Evolutionary conservation across 2,888 invertebrate species (phyloP).

Genomic region (Drosophila mimetica): DNA sequence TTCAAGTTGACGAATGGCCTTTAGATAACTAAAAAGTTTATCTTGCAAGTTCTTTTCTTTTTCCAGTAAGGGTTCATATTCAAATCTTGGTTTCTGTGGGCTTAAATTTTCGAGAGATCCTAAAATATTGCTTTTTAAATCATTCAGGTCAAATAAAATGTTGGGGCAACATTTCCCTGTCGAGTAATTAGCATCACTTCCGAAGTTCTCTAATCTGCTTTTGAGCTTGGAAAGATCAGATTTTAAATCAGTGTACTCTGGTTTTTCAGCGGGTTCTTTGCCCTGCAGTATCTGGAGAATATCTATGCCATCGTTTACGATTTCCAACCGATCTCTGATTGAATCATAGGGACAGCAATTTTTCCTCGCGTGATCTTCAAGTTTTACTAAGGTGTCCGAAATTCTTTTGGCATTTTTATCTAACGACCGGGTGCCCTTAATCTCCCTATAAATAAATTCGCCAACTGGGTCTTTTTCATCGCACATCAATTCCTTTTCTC

Average conservation of each 20-base stretch:
- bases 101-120: not conserved
- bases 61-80: not conserved
- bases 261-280: not conserved
- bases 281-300: constrained; percentile 21
- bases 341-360: constrained; percentile 47
- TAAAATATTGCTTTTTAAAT: not conserved
- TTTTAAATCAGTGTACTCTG: not conserved
- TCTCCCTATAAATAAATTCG: constrained; percentile 43
- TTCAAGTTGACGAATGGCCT: not conserved
- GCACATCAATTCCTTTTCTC: too few relatives aligned
- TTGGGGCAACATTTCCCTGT: constrained; percentile 41
- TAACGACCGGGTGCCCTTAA: not conserved
- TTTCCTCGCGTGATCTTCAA: not conserved
- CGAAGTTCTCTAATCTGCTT: constrained; percentile 31
- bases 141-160: not conserved
- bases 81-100: not conserved
- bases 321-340: constrained; percentile 52
- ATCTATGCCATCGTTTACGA: constrained; percentile 51
- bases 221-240: constrained; percentile 36
- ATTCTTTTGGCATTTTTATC: not conserved
- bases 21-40: not conserved
- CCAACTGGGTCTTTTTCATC: constrained; percentile 1
- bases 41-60: not conserved
- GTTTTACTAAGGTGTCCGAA: not conserved
- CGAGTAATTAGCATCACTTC: not conserved